phyloP scores from a whole-genome alignment of 1,140 invertebrate species.

The Zaprionus tsacasi region DNA sequence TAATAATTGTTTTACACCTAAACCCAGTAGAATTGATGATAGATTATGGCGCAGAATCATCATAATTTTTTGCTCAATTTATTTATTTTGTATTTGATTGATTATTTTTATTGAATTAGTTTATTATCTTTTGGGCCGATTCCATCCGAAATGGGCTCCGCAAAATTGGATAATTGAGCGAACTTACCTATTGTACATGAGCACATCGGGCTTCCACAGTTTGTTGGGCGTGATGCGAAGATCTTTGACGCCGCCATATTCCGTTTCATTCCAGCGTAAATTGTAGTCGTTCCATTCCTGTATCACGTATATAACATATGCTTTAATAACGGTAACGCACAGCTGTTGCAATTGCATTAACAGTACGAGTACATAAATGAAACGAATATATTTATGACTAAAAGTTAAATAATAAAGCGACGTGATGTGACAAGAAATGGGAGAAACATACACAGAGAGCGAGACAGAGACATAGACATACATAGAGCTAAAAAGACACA shows the following conservation, averaged over 20 bases:
- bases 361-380: conserved; percentile 20
- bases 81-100: conserved; percentile 29
- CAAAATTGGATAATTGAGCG: conserved; percentile 24
- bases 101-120: conserved; percentile 21
- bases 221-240: conserved; percentile 97
- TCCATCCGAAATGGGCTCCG: not conserved
- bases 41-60: conserved; percentile 51
- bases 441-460: not conserved
- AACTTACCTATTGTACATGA: conserved; percentile 99
- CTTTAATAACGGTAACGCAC: conserved; percentile 27
- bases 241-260: conserved; percentile 97
- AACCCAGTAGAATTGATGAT: not conserved
- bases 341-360: conserved; percentile 22
- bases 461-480: conserved; percentile 16
- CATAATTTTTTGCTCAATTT: conserved; percentile 6
- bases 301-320: conserved; percentile 24
- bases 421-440: conserved; percentile 59
- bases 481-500: too few relatives aligned
- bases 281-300: conserved; percentile 99
- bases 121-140: conserved; percentile 2
- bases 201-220: conserved; percentile 98
- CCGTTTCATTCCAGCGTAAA: conserved; percentile 96
- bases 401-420: conserved; percentile 67
- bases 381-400: conserved; percentile 20
- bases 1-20: conserved; percentile 22